Percentiles rank a stretch among this genome's conserved stretches.
phyloP scores from a whole-genome alignment of 30 jellyfish, hydroid and myxozoan genomes.

The Cassiopea andromeda region DNA sequence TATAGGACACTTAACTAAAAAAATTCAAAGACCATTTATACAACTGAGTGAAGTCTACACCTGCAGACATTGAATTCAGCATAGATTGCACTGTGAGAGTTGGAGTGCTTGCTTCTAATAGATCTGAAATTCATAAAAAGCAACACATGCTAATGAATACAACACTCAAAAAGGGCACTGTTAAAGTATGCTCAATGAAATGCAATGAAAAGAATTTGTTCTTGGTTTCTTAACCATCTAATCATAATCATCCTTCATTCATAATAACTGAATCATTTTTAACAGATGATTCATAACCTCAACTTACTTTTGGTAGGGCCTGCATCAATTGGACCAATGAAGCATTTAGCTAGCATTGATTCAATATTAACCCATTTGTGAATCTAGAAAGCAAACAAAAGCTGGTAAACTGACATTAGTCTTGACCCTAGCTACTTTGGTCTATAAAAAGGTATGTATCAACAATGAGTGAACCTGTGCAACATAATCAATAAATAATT shows the following conservation, averaged over 20 bases:
- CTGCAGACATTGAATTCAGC: not conserved
- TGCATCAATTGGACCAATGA: slow-evolving; percentile 85
- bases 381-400: slow-evolving; percentile 32
- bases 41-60: not conserved
- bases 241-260: too few species aligned
- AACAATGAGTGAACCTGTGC: too few species aligned
- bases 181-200: too few species aligned
- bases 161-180: too few species aligned
- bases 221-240: too few species aligned
- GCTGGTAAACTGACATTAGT: not conserved
- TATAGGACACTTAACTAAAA: not conserved
- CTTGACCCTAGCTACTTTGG: too few species aligned
- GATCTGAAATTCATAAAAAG: not conserved
- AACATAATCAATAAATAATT: too few species aligned
- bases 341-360: slow-evolving; percentile 90
- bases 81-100: not conserved
- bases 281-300: too few species aligned
- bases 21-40: not conserved
- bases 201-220: too few species aligned
- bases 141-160: too few species aligned
- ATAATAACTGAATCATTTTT: too few species aligned
- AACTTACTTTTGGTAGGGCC: not conserved
- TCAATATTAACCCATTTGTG: slow-evolving; percentile 95
- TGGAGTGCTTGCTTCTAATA: not conserved
- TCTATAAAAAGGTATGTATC: too few species aligned